A percentile compares a stretch with the other conserved stretches of the same genome.
These are phyloP conservation scores for Magallana nippona DNA, from an alignment of 2,888 invertebrate genomes.

Conservation along the genomic window DNA sequence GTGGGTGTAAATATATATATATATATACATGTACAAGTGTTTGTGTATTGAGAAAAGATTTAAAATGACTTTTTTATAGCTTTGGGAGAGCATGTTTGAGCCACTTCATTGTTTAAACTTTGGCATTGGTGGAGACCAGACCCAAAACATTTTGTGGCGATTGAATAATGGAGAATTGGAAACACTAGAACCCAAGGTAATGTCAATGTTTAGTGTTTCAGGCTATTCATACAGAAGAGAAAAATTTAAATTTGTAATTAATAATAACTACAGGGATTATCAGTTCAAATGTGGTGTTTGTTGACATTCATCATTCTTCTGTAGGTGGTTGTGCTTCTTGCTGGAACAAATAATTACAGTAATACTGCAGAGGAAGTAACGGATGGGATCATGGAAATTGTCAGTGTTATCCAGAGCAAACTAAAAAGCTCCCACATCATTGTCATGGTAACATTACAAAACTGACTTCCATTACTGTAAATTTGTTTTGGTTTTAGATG, in stretches of 20 bases:
- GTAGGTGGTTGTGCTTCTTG: conserved; percentile 91
- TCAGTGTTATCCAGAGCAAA: conserved; percentile 87
- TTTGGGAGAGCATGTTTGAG: conserved; percentile 94
- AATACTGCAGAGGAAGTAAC: conserved; percentile 90
- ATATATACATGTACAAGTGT: no score
- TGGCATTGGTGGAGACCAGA: conserved; percentile 92
- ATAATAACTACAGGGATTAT: no score
- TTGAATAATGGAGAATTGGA: conserved; percentile 94
- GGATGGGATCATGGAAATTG: conserved; percentile 90
- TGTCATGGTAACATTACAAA: conserved; percentile 87
- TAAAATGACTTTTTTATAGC: conserved; percentile 72
- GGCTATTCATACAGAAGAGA: no score
- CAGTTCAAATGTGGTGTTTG: no score
- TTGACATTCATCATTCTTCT: conserved; percentile 44
- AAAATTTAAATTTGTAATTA: no score
- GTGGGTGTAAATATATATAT: no score
- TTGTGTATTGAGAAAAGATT: no score
- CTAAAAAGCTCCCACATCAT: conserved; percentile 91
- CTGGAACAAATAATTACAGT: conserved; percentile 92
- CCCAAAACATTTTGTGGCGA: conserved; percentile 94
- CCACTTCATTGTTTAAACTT: conserved; percentile 95
- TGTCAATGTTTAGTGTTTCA: neutral
- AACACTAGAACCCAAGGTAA: conserved; percentile 90
- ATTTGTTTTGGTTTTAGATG: no score
- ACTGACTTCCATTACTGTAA: neutral